Conservation (phyloP, 2,888 invertebrate species). For the Scaptomyza flava region DNA sequence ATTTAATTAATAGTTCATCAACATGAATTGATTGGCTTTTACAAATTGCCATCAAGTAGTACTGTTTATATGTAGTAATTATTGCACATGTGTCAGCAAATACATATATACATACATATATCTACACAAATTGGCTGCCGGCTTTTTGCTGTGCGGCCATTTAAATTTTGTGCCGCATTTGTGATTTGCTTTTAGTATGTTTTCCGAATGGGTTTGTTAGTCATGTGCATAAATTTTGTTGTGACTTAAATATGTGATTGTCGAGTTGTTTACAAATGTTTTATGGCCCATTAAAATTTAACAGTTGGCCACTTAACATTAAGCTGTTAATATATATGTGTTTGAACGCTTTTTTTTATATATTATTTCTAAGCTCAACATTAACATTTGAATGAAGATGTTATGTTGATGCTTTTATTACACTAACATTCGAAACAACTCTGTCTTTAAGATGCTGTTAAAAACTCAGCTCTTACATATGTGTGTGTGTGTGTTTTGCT, state of each 20-base stretch:
- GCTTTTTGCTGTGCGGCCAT: constrained; percentile 21
- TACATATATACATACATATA: not conserved
- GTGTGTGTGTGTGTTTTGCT: not conserved
- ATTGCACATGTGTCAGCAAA: constrained; percentile 10
- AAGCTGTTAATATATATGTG: constrained; percentile 10
- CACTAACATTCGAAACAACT: not conserved
- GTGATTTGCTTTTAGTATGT: constrained; percentile 46
- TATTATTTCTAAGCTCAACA: not conserved
- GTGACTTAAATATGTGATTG: constrained; percentile 40
- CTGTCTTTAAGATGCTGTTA: constrained; percentile 13
- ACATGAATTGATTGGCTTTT: constrained; percentile 9
- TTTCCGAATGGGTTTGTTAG: constrained; percentile 50
- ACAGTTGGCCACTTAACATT: constrained; percentile 17
- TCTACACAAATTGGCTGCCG: constrained; percentile 5
- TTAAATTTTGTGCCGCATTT: constrained; percentile 47
- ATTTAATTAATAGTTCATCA: not conserved
- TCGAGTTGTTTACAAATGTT: constrained; percentile 37
- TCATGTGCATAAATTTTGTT: constrained; percentile 62
- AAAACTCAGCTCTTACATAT: not conserved
- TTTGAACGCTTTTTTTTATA: not conserved
- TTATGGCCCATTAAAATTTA: constrained; percentile 38
- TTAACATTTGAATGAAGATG: not conserved
- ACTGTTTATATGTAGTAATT: constrained; percentile 4
- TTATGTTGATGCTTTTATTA: not conserved
- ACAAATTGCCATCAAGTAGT: not conserved